phyloP scores from a whole-genome alignment of 2,888 invertebrate species.

The Erannis defoliaria region DNA sequence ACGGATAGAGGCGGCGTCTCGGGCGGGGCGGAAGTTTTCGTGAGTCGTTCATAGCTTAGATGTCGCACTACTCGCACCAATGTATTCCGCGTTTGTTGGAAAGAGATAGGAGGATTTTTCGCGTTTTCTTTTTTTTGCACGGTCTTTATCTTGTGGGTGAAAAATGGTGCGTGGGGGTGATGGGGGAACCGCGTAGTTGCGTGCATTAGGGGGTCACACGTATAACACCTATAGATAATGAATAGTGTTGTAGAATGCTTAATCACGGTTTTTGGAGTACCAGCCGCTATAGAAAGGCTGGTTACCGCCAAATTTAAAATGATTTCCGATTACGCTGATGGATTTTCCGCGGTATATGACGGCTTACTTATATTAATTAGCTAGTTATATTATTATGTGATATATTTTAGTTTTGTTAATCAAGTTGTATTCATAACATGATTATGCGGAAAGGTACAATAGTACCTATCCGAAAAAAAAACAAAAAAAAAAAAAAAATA shows the following conservation, averaged over 20 bases:
- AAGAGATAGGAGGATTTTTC: conserved; percentile 80
- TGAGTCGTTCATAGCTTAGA: conserved; percentile 85
- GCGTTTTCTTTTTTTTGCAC: conserved; percentile 85
- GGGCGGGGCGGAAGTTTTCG: conserved; percentile 86
- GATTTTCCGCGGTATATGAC: conserved; percentile 42
- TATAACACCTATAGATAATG: conserved; percentile 72
- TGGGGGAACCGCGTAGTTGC: conserved; percentile 71
- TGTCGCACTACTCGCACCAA: conserved; percentile 73
- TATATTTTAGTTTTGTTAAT: background rate
- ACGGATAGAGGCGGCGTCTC: conserved; percentile 85
- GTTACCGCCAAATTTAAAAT: conserved; percentile 72
- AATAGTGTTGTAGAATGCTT: conserved; percentile 83
- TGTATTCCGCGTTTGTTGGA: conserved; percentile 54
- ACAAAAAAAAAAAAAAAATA: too few species aligned
- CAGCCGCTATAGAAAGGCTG: conserved; percentile 76
- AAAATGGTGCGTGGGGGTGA: conserved; percentile 78
- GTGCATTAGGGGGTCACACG: conserved; percentile 75
- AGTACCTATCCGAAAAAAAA: too few species aligned
- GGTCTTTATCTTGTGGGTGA: conserved; percentile 85
- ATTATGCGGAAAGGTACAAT: too few species aligned
- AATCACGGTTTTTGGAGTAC: conserved; percentile 81
- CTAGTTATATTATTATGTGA: conserved; percentile 8
- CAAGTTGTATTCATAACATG: too few species aligned
- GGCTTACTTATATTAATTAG: conserved; percentile 50
- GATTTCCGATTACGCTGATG: conserved; percentile 71